phyloP scores from a whole-genome alignment of 2,888 invertebrate species.

The Melanargia galathea region DNA sequence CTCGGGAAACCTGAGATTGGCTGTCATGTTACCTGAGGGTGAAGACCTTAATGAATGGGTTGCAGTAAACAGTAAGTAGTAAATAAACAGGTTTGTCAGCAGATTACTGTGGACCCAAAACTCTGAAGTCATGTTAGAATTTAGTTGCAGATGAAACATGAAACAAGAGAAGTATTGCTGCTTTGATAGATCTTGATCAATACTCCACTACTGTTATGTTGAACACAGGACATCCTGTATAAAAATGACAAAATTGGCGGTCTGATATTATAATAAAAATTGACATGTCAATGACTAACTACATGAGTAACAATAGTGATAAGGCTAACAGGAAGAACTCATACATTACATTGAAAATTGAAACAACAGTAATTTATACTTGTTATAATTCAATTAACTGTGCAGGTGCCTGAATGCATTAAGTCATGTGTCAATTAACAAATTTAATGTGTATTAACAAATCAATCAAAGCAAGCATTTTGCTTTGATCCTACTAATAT shows the following conservation, averaged over 20 bases:
- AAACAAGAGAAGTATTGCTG: too few relatives aligned
- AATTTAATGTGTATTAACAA: too few relatives aligned
- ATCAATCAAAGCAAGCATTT: too few relatives aligned
- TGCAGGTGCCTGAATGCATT: too few relatives aligned
- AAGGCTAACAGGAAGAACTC: conserved; percentile 20
- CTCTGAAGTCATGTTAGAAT: too few relatives aligned
- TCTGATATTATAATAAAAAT: not conserved
- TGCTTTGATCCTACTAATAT: too few relatives aligned
- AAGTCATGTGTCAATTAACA: too few relatives aligned
- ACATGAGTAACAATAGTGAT: conserved; percentile 16
- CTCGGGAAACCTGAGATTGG: conserved; percentile 97
- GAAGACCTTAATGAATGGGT: conserved; percentile 99
- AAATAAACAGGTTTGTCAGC: not conserved
- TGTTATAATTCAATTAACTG: too few relatives aligned
- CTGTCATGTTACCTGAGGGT: conserved; percentile 98
- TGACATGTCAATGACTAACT: conserved; percentile 3
- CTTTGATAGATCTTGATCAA: too few relatives aligned
- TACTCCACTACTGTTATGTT: too few relatives aligned
- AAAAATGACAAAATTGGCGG: not conserved
- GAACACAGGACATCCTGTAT: not conserved
- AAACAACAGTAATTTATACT: not conserved
- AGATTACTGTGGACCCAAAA: too few relatives aligned
- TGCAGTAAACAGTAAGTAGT: conserved; percentile 96
- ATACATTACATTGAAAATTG: not conserved
- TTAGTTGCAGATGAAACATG: not conserved